These are phyloP conservation scores for Archips xylosteana DNA, from an alignment of 2,888 invertebrate genomes.

Conservation along the genomic window DNA sequence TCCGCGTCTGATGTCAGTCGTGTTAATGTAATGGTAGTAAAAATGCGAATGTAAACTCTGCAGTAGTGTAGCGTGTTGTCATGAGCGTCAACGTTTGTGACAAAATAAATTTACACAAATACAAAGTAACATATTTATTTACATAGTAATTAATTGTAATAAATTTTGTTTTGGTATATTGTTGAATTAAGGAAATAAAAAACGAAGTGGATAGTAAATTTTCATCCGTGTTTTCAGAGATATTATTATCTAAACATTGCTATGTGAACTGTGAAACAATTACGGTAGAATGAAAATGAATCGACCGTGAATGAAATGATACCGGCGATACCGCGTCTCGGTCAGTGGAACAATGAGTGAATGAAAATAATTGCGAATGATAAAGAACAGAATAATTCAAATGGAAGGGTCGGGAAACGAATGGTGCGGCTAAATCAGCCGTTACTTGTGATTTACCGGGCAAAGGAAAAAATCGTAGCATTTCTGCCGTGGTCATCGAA, in stretches of 20 bases:
- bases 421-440: slow-evolving; percentile 16
- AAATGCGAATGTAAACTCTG: slow-evolving; percentile 6
- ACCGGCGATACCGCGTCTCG: background rate
- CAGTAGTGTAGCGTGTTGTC: slow-evolving; percentile 53
- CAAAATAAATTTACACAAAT: background rate
- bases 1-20: slow-evolving; percentile 2
- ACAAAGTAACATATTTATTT: background rate
- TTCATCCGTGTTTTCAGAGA: too few species aligned
- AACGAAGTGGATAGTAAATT: too few species aligned
- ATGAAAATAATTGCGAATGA: slow-evolving; percentile 34
- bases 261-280: background rate
- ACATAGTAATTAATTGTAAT: background rate
- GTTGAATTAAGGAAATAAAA: too few species aligned
- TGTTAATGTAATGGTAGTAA: background rate
- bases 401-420: slow-evolving; percentile 31
- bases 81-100: slow-evolving; percentile 52
- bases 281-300: background rate
- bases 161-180: background rate
- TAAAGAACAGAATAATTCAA: slow-evolving; percentile 33
- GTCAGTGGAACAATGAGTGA: slow-evolving; percentile 31
- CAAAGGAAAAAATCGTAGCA: slow-evolving; percentile 4
- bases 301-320: slow-evolving; percentile 9
- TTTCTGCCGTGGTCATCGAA: background rate
- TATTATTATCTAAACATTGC: background rate
- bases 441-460: slow-evolving; percentile 25